Base-by-base conservation (phyloP, 2,797 vertebrate genomes). In the Lemur catta region DNA sequence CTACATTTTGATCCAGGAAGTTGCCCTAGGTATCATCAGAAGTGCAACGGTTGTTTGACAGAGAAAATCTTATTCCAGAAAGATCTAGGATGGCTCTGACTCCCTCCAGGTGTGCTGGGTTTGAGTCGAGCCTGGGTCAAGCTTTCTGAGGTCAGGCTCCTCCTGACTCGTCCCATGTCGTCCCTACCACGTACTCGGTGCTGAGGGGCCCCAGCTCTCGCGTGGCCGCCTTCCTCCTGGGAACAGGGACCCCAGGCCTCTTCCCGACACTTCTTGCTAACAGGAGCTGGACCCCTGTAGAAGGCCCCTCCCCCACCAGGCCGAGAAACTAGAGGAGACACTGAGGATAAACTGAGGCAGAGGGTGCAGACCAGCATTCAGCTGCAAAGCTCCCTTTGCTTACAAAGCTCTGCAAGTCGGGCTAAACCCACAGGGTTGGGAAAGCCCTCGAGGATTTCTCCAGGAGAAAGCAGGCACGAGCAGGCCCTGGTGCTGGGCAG, bases 61-160 rank as follows among this genome's bases (percentile, higher is more conserved):
- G 93, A 91, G 72, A 95, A 84, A 91, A 50, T 8, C 80, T 94
- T 57, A 17, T 30, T 95, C 50, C 22, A 67, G 79, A 74, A 84
- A 71, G 71, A 63, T 26, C 61, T 50, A 15, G 43, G 69, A 75
- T 67, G 48, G 2, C 50, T 74, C 43, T 1, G 0, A 33, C 26
- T 33, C 35, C 52, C 71, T 84, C 4, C 18, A 22, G 52, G 43
- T 26, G 17, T 17, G 74, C 85, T 33, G 11, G 30, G 43, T 50
- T 71, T 85, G 55, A 55, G 69, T 0, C 22, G 74, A 20, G 12
- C n/a, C 26, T 67, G 38, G 30, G 57, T 30, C 13, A 67, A 55
- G 12, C 24, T 48, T 67, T 46, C 69, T 12, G 30, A n/a, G n/a
- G n/a, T n/a, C n/a, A n/a, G n/a, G 48, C 1, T n/a, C n/a, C 43